A percentile compares a stretch with the other conserved stretches of the same genome.
Conservation (phyloP, 2,113 vertebrate genomes). For the Scatophagus argus region DNA sequence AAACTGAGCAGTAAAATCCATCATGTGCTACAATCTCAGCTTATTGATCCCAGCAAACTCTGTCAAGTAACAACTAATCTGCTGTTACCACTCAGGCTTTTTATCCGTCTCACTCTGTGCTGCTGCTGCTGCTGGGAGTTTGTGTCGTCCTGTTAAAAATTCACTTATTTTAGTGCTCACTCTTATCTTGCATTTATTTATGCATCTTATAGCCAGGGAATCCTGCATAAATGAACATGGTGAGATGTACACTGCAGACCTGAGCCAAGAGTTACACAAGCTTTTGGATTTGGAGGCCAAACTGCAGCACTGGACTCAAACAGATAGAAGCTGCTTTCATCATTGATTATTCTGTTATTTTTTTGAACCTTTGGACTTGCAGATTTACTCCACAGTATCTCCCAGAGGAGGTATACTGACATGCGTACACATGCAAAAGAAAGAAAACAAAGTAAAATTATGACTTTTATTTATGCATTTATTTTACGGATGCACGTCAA, state of each 20-base stretch:
- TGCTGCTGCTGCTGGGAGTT: neutral
- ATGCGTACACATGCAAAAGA: too few relatives aligned
- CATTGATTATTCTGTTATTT: neutral
- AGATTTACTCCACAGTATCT: neutral
- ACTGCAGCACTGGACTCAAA: too few relatives aligned
- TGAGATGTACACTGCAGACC: neutral
- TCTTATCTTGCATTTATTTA: neutral
- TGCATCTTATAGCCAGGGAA: neutral
- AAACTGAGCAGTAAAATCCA: neutral
- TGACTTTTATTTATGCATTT: too few relatives aligned
- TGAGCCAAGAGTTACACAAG: too few relatives aligned
- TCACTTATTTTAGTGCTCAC: neutral
- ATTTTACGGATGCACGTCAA: too few relatives aligned
- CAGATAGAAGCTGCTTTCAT: neutral
- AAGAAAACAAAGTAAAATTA: too few relatives aligned
- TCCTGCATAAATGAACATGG: neutral
- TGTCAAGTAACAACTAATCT: conserved; percentile 32
- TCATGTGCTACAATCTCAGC: conserved; percentile 20
- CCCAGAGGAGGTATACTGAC: too few relatives aligned
- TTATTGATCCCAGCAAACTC: conserved; percentile 34
- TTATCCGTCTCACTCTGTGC: neutral
- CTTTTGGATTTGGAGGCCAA: neutral
- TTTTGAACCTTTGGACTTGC: neutral
- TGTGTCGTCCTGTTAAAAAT: too few relatives aligned
- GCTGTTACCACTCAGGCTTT: neutral